Evolutionary conservation across 2,113 vertebrate genomes (phyloP), one percentile per base, ranked within the genome.

Genomic region (Hystrix cristata): DNA sequence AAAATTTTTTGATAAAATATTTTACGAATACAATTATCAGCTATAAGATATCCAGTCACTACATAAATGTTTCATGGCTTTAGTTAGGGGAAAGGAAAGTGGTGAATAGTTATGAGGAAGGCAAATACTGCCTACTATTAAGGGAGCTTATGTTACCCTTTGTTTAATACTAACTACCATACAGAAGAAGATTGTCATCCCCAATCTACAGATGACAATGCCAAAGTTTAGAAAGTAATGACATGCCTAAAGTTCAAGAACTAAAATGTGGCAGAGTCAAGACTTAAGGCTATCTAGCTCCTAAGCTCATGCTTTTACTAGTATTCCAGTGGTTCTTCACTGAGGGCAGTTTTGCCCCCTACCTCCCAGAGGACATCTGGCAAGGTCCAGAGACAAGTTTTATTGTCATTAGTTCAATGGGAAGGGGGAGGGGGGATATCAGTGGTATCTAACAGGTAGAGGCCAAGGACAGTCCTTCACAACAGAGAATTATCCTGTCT

Each of bases 21-120:
- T 60, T 82, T 86, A 97, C 23, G 90, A 95, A 64, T 65, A 86
- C n/a, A 31, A 87, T 21, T 87, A 62, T 74, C 51, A 76, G 62
- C 18, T 65, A 2, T n/a, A 92, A 72, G 14, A 46, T 90, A 65
- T 60, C 38, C 19, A 76, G 38, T 72, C 46, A 81, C 18, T 90
- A 67, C 9, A 13, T 85, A 97, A 86, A 84, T 87, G 43, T 69
- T 55, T 29, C 84, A 48, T 15, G 9, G 62, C 43, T 78, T 59
- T 53, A 84, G 31, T 92, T 64, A 79, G 53, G 31, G 34, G 31
- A 64, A 69, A 43, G 60, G 2, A 38, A 64, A 62, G 46, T 62
- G 62, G 14, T 92, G 12, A 81, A 69, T 80, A 38, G 27, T 80
- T 93, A 67, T 25, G 25, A 67, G 59, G 19, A 93, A 95, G 74